These are phyloP conservation scores for Tetrax tetrax DNA, from an alignment of 2,113 vertebrate species.

Conservation along the genomic window DNA sequence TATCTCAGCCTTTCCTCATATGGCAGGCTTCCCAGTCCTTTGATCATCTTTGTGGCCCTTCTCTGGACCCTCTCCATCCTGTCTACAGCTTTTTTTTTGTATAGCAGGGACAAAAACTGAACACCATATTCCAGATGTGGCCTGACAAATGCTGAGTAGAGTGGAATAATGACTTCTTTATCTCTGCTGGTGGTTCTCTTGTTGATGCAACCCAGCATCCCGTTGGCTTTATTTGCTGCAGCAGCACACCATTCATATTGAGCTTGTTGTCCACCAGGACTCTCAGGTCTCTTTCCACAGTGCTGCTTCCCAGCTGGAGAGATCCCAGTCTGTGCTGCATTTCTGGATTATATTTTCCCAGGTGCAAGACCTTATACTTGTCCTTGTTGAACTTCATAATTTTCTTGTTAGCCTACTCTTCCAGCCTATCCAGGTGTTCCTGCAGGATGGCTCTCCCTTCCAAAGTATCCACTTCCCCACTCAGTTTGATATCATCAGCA, in stretches of 20 bases:
- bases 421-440: not conserved
- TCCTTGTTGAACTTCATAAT: too few relatives aligned
- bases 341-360: not conserved
- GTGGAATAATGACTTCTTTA: too few relatives aligned
- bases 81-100: too few relatives aligned
- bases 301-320: not conserved
- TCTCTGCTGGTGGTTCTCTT: too few relatives aligned
- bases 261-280: not conserved
- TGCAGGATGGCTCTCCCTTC: not conserved
- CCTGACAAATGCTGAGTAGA: too few relatives aligned
- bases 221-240: not conserved
- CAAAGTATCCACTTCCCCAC: not conserved
- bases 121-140: too few relatives aligned
- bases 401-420: not conserved
- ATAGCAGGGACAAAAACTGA: too few relatives aligned
- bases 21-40: too few relatives aligned
- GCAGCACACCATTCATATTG: not conserved
- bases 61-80: too few relatives aligned
- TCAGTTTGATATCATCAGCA: not conserved
- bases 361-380: too few relatives aligned
- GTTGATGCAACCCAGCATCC: not conserved
- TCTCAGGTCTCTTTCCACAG: not conserved
- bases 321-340: not conserved
- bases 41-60: too few relatives aligned
- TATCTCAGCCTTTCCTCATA: too few relatives aligned